phyloP scores from a whole-genome alignment of 2,797 vertebrate species.

The Molossus molossus region DNA sequence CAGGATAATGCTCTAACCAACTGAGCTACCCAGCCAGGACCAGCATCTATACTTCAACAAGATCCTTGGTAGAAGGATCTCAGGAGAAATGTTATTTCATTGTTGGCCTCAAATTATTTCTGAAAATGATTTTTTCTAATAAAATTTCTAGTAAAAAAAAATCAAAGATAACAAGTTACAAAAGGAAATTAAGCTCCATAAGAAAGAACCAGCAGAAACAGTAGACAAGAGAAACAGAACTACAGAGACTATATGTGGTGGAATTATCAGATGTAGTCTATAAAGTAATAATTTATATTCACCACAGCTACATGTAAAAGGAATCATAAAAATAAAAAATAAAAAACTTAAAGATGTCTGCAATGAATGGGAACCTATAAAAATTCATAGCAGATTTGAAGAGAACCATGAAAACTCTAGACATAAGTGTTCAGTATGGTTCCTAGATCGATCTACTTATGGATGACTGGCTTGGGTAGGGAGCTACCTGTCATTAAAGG shows the following conservation, averaged over 20 bases:
- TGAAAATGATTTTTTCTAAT: conserved; percentile 15
- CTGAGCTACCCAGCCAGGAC: too few species aligned
- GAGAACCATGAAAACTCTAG: conserved; percentile 46
- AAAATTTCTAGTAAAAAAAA: background rate
- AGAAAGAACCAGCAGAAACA: conserved; percentile 35
- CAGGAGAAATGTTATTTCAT: background rate
- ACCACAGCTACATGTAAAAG: background rate
- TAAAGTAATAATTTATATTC: conserved; percentile 43
- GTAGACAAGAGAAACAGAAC: conserved; percentile 50
- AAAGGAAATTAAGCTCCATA: background rate
- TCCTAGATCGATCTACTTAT: background rate
- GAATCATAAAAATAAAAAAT: background rate
- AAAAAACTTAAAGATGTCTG: background rate
- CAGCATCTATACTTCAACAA: background rate
- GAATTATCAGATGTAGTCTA: background rate
- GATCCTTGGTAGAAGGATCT: background rate
- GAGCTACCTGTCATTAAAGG: background rate
- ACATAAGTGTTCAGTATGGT: conserved; percentile 8
- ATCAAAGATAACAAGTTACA: conserved; percentile 14
- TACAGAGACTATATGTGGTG: background rate
- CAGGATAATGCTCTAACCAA: too few species aligned
- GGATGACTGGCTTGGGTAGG: background rate
- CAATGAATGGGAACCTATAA: conserved; percentile 22
- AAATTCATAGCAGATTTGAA: background rate
- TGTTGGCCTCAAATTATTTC: background rate